Base-by-base conservation (phyloP, 2,888 invertebrate species). In the Sclerodermus sp. region DNA sequence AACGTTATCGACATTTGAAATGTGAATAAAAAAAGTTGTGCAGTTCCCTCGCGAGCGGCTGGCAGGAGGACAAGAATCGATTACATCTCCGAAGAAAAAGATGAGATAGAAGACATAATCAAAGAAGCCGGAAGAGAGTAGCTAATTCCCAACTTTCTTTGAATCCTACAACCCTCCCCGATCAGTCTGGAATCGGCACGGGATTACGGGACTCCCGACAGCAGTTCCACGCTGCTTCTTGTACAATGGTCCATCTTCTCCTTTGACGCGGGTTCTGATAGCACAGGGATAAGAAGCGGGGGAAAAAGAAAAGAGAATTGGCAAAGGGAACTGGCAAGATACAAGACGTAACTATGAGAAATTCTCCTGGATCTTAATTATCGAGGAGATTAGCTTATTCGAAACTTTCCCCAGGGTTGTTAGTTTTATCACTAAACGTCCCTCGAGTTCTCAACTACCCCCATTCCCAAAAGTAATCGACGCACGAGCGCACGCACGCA, bases 61-160 rank as follows among this genome's bases (percentile, higher is more conserved):
- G n/a, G n/a, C n/a, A n/a, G n/a, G n/a, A n/a, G n/a, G n/a, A n/a
- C n/a, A n/a, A n/a, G n/a, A n/a, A n/a, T n/a, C n/a, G n/a, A n/a
- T n/a, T n/a, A n/a, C n/a, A n/a, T n/a, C n/a, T n/a, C n/a, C n/a
- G n/a, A 5, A 23, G 23, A 23, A 23, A 23, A 8, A 23, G 15
- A 39, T 15, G 15, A 39, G 18, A 3, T 4, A 39, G 39, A 37
- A 15, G 14, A 18, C 15, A 14, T 2, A 12, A 15, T 15, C 4
- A 17, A 18, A 15, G 18, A 39, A 39, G 16, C 16, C 39, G 6
- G 14, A 14, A 18, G n/a, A n/a, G 14, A 15, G 18, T 18, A 39
- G 18, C 16, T 39, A 39, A 39, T 17, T 39, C 39, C 39, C 5
- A 39, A 15, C 39, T 39, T 18, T 39, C 39, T 39, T 18, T 15